A percentile compares a stretch with the other conserved stretches of the same genome.
These are phyloP conservation scores for Clostera curtula DNA, from an alignment of 2,888 invertebrate species.

Conservation along the genomic window DNA sequence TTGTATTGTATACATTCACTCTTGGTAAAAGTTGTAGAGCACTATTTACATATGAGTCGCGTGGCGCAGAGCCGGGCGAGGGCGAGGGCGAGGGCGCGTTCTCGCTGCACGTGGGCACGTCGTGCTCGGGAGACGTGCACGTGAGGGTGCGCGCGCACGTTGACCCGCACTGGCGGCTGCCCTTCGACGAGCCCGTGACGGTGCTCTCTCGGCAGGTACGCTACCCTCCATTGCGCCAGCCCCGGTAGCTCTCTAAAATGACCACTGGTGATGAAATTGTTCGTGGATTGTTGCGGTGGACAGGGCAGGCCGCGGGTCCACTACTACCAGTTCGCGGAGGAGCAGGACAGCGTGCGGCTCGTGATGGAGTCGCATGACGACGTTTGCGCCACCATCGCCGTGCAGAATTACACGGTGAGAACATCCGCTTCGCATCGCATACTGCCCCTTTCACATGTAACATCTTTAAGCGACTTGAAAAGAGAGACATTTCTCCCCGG, in stretches of 20 bases:
- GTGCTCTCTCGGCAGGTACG: conserved; percentile 29
- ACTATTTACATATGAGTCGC: background rate
- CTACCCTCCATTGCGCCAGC: too few relatives aligned
- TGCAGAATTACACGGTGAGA: conserved; percentile 48
- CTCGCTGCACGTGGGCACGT: conserved; percentile 51
- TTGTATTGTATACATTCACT: too few relatives aligned
- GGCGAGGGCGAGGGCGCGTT: conserved; percentile 19
- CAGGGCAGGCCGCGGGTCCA: conserved; percentile 46
- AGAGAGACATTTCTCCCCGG: too few relatives aligned
- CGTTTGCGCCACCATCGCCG: conserved; percentile 50
- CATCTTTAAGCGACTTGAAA: too few relatives aligned
- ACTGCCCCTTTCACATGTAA: background rate
- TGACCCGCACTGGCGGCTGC: conserved; percentile 35
- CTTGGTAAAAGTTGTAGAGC: too few relatives aligned
- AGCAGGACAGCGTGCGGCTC: conserved; percentile 44
- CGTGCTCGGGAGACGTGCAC: conserved; percentile 31
- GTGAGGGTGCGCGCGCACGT: conserved; percentile 33
- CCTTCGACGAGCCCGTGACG: conserved; percentile 17
- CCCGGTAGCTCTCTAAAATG: too few relatives aligned
- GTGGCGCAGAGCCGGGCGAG: background rate
- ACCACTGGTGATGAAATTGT: too few relatives aligned
- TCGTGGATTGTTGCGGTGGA: background rate
- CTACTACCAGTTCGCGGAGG: conserved; percentile 38
- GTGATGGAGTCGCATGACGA: conserved; percentile 42
- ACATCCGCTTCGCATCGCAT: background rate